These are phyloP conservation scores for Melanocharis versteri DNA, from an alignment of 2,113 vertebrate species.

Conservation along the genomic window DNA sequence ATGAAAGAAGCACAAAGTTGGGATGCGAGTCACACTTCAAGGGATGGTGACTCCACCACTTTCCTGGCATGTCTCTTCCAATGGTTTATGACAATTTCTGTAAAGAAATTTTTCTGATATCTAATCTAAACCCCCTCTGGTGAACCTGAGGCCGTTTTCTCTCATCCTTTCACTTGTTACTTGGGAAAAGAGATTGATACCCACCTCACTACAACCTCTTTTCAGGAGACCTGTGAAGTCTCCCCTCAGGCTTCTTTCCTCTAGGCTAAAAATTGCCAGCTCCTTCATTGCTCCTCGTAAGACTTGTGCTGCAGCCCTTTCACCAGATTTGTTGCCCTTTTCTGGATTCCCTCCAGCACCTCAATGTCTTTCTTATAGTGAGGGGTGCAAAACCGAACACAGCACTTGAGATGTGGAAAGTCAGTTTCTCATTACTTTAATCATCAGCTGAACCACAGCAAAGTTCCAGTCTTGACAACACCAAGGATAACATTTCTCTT, in stretches of 20 bases:
- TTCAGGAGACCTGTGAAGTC: background rate
- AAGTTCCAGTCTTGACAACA: background rate
- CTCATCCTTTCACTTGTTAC: background rate
- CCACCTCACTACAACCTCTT: background rate
- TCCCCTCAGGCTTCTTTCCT: background rate
- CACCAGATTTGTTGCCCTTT: background rate
- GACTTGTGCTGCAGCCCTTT: background rate
- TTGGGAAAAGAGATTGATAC: background rate
- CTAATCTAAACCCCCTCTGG: background rate
- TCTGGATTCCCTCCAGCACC: background rate
- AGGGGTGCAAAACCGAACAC: background rate
- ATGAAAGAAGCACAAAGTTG: background rate
- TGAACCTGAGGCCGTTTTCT: background rate
- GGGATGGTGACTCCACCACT: background rate
- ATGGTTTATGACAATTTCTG: background rate
- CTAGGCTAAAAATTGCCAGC: background rate
- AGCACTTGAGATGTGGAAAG: background rate
- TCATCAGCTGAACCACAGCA: background rate
- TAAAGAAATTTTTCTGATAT: background rate
- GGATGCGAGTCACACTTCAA: background rate
- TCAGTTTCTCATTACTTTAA: background rate
- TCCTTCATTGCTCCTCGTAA: too few relatives aligned
- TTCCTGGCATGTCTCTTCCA: background rate
- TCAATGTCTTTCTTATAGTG: background rate
- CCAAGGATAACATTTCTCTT: background rate